These are phyloP conservation scores for Morone saxatilis DNA, from an alignment of 2,113 vertebrate species.

Conservation along the genomic window DNA sequence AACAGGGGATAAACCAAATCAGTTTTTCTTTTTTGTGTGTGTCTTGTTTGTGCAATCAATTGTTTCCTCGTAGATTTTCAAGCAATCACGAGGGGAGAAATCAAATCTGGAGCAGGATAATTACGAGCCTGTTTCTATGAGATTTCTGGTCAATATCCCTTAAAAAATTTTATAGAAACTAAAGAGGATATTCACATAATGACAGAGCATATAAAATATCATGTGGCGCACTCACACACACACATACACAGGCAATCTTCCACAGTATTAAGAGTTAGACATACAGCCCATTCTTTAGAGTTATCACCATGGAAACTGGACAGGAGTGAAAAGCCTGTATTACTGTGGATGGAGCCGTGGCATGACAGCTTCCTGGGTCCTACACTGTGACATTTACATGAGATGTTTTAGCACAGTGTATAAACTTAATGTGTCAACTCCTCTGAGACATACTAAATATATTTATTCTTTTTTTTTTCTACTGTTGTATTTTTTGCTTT, in stretches of 20 bases:
- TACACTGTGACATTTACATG: slow-evolving; percentile 55
- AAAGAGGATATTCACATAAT: slow-evolving; percentile 38
- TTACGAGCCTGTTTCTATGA: background rate
- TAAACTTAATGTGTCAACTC: slow-evolving; percentile 40
- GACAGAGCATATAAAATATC: slow-evolving; percentile 41
- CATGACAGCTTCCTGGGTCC: slow-evolving; percentile 57
- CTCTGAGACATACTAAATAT: slow-evolving; percentile 26
- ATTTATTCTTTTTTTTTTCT: background rate
- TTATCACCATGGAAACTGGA: slow-evolving; percentile 87
- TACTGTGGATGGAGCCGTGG: slow-evolving; percentile 56
- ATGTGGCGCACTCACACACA: slow-evolving; percentile 22
- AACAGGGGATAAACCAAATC: slow-evolving; percentile 35
- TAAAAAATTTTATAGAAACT: slow-evolving; percentile 44
- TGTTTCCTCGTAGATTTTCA: slow-evolving; percentile 16
- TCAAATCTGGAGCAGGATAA: slow-evolving; percentile 17
- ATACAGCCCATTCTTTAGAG: slow-evolving; percentile 79
- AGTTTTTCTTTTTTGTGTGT: background rate
- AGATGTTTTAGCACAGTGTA: slow-evolving; percentile 18
- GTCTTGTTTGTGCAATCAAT: slow-evolving; percentile 5
- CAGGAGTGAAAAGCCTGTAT: slow-evolving; percentile 71
- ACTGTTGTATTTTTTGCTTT: background rate
- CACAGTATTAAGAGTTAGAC: slow-evolving; percentile 75
- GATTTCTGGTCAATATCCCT: slow-evolving; percentile 4
- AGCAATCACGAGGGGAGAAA: background rate
- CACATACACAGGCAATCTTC: slow-evolving; percentile 38